Evolutionary conservation across 2,888 invertebrate species (phyloP).

Genomic region (Eucera pruinosa): DNA sequence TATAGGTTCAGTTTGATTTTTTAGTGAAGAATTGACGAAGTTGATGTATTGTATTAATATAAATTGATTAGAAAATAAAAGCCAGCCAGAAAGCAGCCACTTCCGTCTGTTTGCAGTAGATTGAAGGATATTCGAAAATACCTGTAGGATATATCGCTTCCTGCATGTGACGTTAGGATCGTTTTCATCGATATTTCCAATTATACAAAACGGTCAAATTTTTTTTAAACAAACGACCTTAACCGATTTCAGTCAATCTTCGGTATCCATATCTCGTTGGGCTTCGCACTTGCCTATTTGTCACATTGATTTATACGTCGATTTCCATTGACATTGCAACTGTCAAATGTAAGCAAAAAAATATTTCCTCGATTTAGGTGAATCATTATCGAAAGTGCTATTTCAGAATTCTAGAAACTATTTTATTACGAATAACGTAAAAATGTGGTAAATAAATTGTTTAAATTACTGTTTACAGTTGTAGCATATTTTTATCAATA

Average conservation of each 20-base stretch:
- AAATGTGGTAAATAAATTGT: no score
- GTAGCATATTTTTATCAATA: no score
- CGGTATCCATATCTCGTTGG: background rate
- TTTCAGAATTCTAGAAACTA: no score
- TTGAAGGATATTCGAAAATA: no score
- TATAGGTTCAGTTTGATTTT: background rate
- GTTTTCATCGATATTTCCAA: no score
- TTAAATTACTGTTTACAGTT: no score
- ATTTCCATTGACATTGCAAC: background rate
- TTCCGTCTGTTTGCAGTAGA: no score
- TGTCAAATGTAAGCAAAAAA: background rate
- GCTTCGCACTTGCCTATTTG: background rate
- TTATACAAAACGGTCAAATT: background rate
- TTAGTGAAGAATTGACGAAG: conserved; percentile 58
- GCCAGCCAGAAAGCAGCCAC: conserved; percentile 63
- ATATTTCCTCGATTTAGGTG: background rate
- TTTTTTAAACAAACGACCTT: no score
- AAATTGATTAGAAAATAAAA: conserved; percentile 74
- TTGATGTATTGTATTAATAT: conserved; percentile 71
- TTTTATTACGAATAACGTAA: no score
- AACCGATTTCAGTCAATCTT: background rate
- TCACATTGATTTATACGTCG: background rate
- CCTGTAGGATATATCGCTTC: no score
- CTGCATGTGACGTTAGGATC: no score
- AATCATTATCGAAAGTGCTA: no score